Conservation (phyloP, 2,113 vertebrate species). For the Erpornis zantholeuca region DNA sequence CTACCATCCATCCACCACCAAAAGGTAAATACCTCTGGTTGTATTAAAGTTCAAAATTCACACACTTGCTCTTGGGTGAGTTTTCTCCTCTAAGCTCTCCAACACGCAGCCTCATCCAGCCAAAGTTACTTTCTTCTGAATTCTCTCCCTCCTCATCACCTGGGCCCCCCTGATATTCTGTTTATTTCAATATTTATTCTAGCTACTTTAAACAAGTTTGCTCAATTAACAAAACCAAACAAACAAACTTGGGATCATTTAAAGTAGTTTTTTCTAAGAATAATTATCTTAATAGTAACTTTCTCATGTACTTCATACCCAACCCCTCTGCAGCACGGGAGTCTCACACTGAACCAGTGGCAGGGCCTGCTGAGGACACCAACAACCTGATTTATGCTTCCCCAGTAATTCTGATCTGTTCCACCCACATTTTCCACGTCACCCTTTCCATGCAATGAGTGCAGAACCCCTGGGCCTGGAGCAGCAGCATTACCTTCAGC, state of each 20-base stretch:
- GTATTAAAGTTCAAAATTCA: neutral
- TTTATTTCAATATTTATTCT: neutral
- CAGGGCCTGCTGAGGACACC: neutral
- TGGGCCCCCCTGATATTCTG: neutral
- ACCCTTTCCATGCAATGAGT: neutral
- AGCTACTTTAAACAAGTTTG: neutral
- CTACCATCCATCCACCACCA: neutral
- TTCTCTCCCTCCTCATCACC: neutral
- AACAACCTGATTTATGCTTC: neutral
- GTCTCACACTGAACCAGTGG: neutral
- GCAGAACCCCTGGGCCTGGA: neutral
- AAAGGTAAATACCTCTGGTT: neutral
- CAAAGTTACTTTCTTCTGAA: neutral
- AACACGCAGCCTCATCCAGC: neutral
- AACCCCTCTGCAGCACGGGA: neutral
- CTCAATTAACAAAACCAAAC: neutral
- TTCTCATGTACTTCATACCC: neutral
- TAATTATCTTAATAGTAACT: neutral
- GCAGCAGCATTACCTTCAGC: slow-evolving; percentile 82
- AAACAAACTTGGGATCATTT: neutral
- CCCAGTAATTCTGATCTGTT: neutral
- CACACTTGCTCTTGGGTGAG: neutral
- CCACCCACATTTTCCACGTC: neutral
- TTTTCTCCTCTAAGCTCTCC: neutral
- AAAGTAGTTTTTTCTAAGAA: neutral